These are phyloP conservation scores for Anguilla anguilla DNA, from an alignment of 2,797 vertebrate genomes.

Conservation along the genomic window DNA sequence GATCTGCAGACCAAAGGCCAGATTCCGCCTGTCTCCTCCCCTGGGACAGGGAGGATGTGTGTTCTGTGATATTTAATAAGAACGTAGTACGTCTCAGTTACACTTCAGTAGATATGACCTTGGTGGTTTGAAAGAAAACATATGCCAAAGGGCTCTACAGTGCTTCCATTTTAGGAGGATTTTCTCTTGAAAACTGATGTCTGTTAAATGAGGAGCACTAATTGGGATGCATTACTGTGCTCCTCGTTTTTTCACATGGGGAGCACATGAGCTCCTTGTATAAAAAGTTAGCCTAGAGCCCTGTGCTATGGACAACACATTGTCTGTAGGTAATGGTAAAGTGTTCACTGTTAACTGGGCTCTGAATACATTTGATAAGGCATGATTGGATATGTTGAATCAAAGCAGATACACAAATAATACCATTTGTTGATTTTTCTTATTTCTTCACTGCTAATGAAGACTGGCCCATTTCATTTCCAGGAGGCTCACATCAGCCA, in stretches of 20 bases:
- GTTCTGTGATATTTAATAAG: neutral
- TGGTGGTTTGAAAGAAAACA: neutral
- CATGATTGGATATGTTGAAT: neutral
- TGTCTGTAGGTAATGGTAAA: neutral
- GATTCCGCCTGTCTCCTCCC: neutral
- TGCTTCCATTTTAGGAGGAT: too few species aligned
- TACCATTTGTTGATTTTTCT: neutral
- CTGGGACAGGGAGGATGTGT: neutral
- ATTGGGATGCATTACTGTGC: too few species aligned
- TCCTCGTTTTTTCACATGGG: too few species aligned
- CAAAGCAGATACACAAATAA: neutral
- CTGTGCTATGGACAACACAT: neutral
- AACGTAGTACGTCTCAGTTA: neutral
- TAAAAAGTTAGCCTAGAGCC: too few species aligned
- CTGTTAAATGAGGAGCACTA: too few species aligned
- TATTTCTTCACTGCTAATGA: neutral
- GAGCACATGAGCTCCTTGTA: too few species aligned
- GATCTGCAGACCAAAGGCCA: neutral
- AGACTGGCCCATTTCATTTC: neutral
- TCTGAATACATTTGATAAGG: neutral
- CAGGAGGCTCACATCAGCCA: conserved; percentile 37
- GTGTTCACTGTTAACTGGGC: neutral
- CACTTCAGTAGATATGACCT: neutral
- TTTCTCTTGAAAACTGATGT: too few species aligned
- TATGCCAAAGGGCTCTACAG: neutral